phyloP scores from a whole-genome alignment of 2,888 invertebrate species.

The Scaptomyza cyrtandrae region DNA sequence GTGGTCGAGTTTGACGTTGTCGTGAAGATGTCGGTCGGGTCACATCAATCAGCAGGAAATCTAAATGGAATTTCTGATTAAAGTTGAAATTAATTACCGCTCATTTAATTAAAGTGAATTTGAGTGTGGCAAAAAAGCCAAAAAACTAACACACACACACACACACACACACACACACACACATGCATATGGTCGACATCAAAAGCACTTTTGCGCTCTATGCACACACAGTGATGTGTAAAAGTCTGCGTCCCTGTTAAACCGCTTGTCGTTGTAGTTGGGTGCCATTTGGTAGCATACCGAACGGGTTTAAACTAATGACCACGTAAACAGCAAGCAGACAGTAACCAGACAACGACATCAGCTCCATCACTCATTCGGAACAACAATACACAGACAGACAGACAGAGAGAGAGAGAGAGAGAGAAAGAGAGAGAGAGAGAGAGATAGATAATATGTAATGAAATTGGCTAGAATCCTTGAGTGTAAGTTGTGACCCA shows the following conservation, averaged over 20 bases:
- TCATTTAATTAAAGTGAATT: slow-evolving; percentile 84
- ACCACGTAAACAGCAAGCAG: slow-evolving; percentile 80
- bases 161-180: slow-evolving; percentile 4
- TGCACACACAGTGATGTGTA: slow-evolving; percentile 6
- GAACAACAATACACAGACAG: slow-evolving; percentile 33
- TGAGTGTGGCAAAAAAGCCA: slow-evolving; percentile 69
- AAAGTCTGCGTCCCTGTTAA: slow-evolving; percentile 10
- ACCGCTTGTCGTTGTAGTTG: slow-evolving; percentile 12
- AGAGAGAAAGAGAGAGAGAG: neutral
- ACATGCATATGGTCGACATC: slow-evolving; percentile 41
- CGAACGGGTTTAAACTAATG: slow-evolving; percentile 81
- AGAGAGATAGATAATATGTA: too few relatives aligned
- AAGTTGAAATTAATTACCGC: slow-evolving; percentile 84
- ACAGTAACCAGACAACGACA: slow-evolving; percentile 82
- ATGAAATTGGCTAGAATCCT: slow-evolving; percentile 27
- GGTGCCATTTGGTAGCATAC: slow-evolving; percentile 45
- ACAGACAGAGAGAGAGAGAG: neutral
- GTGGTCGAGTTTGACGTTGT: slow-evolving; percentile 54
- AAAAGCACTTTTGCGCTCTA: slow-evolving; percentile 51
- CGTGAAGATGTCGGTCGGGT: slow-evolving; percentile 78
- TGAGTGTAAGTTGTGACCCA: slow-evolving; percentile 54
- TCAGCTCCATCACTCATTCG: slow-evolving; percentile 74
- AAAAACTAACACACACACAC: slow-evolving; percentile 6
- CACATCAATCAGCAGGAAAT: slow-evolving; percentile 82
- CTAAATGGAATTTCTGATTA: slow-evolving; percentile 84